Evolutionary conservation across 2,888 invertebrate species (phyloP).

Genomic region (Agriotes lineatus): DNA sequence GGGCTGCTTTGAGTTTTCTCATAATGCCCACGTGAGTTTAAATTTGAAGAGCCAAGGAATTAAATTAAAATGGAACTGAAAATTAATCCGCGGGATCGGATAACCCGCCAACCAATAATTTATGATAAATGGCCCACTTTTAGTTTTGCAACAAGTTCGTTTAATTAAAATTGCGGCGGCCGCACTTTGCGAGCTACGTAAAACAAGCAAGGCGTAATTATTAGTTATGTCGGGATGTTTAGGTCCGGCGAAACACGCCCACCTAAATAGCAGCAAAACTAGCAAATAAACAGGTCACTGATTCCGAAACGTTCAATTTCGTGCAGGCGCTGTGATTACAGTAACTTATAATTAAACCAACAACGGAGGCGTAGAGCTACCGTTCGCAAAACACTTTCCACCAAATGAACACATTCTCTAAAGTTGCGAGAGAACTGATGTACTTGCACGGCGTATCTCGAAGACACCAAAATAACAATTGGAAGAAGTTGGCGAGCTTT

Average conservation of each 20-base stretch:
- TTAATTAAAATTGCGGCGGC: too few species aligned
- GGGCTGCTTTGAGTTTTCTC: background rate
- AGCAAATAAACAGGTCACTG: conserved; percentile 39
- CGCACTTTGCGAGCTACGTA: too few species aligned
- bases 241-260: conserved; percentile 8
- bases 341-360: conserved; percentile 43
- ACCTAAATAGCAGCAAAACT: conserved; percentile 21
- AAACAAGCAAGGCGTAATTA: background rate
- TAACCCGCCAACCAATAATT: too few species aligned
- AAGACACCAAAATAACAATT: conserved; percentile 27
- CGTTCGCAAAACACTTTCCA: conserved; percentile 44
- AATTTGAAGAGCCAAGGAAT: background rate
- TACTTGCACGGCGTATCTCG: conserved; percentile 24
- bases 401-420: conserved; percentile 40
- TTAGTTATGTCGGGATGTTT: background rate
- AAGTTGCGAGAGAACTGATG: conserved; percentile 28
- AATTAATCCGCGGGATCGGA: too few species aligned
- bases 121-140: too few species aligned
- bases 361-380: conserved; percentile 40
- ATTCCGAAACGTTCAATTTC: conserved; percentile 40
- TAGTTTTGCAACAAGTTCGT: too few species aligned
- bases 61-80: background rate
- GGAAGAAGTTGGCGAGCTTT: conserved; percentile 24
- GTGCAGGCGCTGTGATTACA: conserved; percentile 37
- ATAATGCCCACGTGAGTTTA: too few species aligned